These are phyloP conservation scores for Ptychadena robeensis DNA, from an alignment of 2,797 vertebrate species.

Conservation along the genomic window DNA sequence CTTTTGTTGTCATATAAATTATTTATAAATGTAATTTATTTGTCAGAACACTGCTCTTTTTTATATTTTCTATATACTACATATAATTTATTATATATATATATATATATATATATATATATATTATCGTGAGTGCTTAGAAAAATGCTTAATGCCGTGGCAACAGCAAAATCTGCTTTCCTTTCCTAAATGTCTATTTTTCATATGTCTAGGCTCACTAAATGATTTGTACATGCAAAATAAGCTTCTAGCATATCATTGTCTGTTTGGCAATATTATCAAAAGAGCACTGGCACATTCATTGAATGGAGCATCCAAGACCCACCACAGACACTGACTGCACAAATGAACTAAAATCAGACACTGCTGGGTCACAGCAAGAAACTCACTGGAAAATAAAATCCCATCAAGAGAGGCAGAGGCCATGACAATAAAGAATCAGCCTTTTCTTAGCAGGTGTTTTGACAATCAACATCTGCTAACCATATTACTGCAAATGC, in stretches of 20 bases:
- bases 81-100: too few species aligned
- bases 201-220: constrained; percentile 58
- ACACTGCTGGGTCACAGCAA: constrained; percentile 71
- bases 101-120: too few species aligned
- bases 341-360: constrained; percentile 71
- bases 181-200: constrained; percentile 21
- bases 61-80: too few species aligned
- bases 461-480: constrained; percentile 77
- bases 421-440: constrained; percentile 69
- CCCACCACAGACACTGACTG: constrained; percentile 75
- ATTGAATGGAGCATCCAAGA: constrained; percentile 70
- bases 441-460: constrained; percentile 80
- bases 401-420: constrained; percentile 66
- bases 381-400: constrained; percentile 71
- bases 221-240: constrained; percentile 68
- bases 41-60: too few species aligned
- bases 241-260: constrained; percentile 72
- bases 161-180: not conserved
- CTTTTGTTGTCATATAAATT: too few species aligned
- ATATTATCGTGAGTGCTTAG: too few species aligned
- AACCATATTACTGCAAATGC: constrained; percentile 76
- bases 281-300: constrained; percentile 73
- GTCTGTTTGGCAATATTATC: constrained; percentile 76
- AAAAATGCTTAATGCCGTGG: too few species aligned
- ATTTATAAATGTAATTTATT: too few species aligned